phyloP scores from a whole-genome alignment of 1,140 invertebrate species.

The Drosophila murphyi region DNA sequence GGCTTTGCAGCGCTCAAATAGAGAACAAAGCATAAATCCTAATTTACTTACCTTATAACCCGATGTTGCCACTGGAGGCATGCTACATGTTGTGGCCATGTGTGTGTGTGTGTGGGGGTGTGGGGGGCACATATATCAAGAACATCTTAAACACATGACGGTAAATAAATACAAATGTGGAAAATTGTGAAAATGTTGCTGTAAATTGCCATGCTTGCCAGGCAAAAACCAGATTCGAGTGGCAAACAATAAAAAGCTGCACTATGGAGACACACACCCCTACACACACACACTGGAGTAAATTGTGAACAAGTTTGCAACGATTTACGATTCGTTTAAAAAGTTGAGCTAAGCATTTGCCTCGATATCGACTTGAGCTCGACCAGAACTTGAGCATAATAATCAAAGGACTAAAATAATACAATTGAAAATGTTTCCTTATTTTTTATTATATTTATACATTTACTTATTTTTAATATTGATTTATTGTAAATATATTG shows the following conservation, averaged over 20 bases:
- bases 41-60: conserved; percentile 79
- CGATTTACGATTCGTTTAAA: conserved; percentile 54
- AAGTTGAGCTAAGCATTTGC: conserved; percentile 18
- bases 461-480: neutral
- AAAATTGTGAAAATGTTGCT: conserved; percentile 71
- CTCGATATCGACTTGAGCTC: neutral
- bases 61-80: conserved; percentile 55
- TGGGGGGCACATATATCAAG: conserved; percentile 76
- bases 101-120: conserved; percentile 21
- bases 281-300: neutral
- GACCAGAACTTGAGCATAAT: too few relatives aligned
- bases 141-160: conserved; percentile 82
- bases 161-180: conserved; percentile 83
- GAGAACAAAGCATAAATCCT: conserved; percentile 84
- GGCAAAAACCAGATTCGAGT: conserved; percentile 43
- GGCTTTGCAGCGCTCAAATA: conserved; percentile 83
- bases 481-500: too few relatives aligned
- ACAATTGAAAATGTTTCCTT: too few relatives aligned
- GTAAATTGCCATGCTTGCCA: conserved; percentile 60
- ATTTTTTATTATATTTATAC: too few relatives aligned
- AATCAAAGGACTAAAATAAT: too few relatives aligned
- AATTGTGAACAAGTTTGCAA: conserved; percentile 35
- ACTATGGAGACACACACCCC: neutral
- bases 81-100: conserved; percentile 33
- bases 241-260: conserved; percentile 42